Base-by-base conservation (phyloP, 2,888 invertebrate genomes). In the Isoperla grammatica region DNA sequence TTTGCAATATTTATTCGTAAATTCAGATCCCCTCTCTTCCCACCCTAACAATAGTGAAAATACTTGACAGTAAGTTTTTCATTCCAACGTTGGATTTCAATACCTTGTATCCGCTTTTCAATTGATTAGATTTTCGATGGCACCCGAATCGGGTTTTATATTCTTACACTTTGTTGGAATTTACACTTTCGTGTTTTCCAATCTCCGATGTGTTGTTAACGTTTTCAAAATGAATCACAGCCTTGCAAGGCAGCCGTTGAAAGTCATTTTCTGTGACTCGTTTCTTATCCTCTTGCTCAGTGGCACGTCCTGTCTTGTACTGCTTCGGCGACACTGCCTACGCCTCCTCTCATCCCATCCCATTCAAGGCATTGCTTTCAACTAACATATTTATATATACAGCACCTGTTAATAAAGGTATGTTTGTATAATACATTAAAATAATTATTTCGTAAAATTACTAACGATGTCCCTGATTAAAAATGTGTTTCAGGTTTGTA, bases 191-290 rank as follows among this genome's bases (percentile, higher is more conserved):
- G 53, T 53, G 53, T 53, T 53, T 53, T 53, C 37, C 53, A 53
- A 53, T 53, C 53, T 53, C 53, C 53, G 37, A 53, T 53, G 53
- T 53, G 53, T 53, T 53, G 53, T 53, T 53, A 53, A 53, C 53
- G 53, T 37, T 50, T 53, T 19, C 35, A 53, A 53, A 53, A 53
- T 53, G 53, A 53, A 53, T 53, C 53, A 29, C 29, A 29, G 29
- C 8, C 29, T 29, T 29, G 29, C 29, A 29, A n/a, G 29, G 53
- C 53, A 53, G 53, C 19, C 53, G 53, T 53, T 53, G 39, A 17
- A 53, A 53, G 53, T 53, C 35, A 53, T 53, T 53, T 53, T 53
- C 53, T 35, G 15, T 20, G 49, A 29, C 19, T 39, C 29, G 29
- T 29, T 29, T 29, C 29, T 29, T 29, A 29, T 29, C 29, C 29